A percentile compares a stretch with the other conserved stretches of the same genome.
Conservation (phyloP, 2,888 invertebrate genomes). For the Watsonalla cultraria region DNA sequence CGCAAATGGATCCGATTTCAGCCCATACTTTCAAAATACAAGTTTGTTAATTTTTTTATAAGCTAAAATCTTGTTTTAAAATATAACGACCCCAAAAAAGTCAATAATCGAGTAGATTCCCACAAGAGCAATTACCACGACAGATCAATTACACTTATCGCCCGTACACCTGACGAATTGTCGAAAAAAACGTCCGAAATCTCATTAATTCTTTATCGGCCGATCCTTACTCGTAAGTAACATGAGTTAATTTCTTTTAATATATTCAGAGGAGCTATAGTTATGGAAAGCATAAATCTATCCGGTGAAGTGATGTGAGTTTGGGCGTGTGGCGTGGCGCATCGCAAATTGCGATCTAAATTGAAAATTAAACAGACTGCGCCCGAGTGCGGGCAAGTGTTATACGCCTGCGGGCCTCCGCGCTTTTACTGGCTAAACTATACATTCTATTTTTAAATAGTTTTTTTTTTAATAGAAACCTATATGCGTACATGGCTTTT, state of each 20-base stretch:
- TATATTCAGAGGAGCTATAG: conserved; percentile 55
- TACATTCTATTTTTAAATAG: background rate
- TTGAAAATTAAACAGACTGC: conserved; percentile 78
- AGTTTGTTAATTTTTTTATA: background rate
- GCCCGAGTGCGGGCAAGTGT: conserved; percentile 17
- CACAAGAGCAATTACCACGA: conserved; percentile 25
- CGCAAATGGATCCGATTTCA: too few species aligned
- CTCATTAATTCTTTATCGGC: conserved; percentile 68
- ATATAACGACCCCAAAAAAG: conserved; percentile 10
- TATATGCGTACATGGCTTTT: too few species aligned
- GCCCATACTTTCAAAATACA: too few species aligned
- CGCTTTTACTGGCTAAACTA: background rate
- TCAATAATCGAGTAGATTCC: conserved; percentile 20
- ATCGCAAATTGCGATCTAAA: conserved; percentile 80
- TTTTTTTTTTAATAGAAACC: too few species aligned
- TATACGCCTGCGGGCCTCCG: conserved; percentile 22
- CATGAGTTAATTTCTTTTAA: conserved; percentile 70
- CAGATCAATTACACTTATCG: conserved; percentile 65
- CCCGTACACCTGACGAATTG: conserved; percentile 54
- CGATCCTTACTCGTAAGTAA: conserved; percentile 62
- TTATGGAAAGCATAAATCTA: conserved; percentile 65
- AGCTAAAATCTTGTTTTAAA: background rate
- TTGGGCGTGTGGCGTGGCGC: conserved; percentile 65
- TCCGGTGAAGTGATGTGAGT: conserved; percentile 66
- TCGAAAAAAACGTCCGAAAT: conserved; percentile 62